Base-by-base conservation (phyloP, 2,797 vertebrate genomes). In the Alcedo atthis region DNA sequence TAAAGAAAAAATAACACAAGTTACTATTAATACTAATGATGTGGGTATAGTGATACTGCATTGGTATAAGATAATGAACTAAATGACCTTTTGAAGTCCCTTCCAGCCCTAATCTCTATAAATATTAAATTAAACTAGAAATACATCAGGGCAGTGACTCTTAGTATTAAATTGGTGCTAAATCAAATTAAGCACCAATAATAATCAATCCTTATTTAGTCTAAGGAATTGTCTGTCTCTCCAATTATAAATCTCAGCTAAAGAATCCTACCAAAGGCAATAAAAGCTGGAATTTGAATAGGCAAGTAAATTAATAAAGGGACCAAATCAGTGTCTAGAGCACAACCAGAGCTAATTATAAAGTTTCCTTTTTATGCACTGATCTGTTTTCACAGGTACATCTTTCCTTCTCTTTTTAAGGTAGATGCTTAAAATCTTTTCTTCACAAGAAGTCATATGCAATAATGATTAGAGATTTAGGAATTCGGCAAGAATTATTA, bases 151-250 rank as follows among this genome's bases (percentile, higher is more conserved):
- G 18, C 32, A 85, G 28, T 68, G 81, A 85, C 80, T 90, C 37
- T 77, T 48, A 57, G 35, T 86, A 87, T 68, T 93, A 81, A 88
- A 85, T 8, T 77, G 21, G 22, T 71, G 70, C 70, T 90, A 94
- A 91, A 93, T 90, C 59, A 95, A 82, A 90, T 94, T 90, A 90
- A 55, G 61, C 32, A 86, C 71, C 81, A 88, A 91, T 93, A 94
- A 86, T 86, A 92, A 95, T 94, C 70, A 88, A 93, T 90, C 37
- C 42, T 88, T 88, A 89, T 94, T 90, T 81, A 82, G 54, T 93
- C 30, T 78, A 85, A 74, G 54, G 43, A 86, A 64, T 86, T 0
- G 0, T 77, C 78, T 90, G 43, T 63, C 81, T 81, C 67, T 84
- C 18, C 49, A 95, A 46, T 90, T 86, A 86, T 40, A 90, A 77